Base-by-base conservation (phyloP, 2,113 vertebrate genomes). In the Colistium nudipinnis region DNA sequence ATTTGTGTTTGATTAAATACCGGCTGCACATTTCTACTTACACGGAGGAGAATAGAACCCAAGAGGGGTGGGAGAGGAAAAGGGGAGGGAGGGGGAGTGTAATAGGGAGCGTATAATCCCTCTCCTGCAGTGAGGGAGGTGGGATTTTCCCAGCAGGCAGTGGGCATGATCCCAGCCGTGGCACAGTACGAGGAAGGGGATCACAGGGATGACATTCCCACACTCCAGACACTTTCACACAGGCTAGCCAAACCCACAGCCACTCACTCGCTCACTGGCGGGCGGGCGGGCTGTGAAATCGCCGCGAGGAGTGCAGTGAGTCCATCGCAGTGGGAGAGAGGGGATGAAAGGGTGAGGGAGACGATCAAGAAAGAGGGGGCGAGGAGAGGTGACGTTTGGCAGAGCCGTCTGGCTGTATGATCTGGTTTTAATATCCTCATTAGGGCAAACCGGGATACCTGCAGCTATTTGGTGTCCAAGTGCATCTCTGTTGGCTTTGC, bases 131-230 rank as follows among this genome's bases (percentile, higher is more conserved):
- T 60, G 76, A 82, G 17, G 51, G 68, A 76, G 73, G 81, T 57
- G 51, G 81, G 76, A 71, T 87, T 88, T 85, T 88, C 84, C 83
- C 88, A 91, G 85, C 83, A 84, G 86, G 86, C 56, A 74, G 70
- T 52, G 64, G 80, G 83, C 70, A 60, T 79, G 87, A 91, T 88
- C 84, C 82, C 51, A 78, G 70, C 62, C 70, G 52, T 33, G 70
- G 80, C 47, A 22, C 52, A 51, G 64, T 62, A 74, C 0, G 27
- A 62, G 87, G 54, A 78, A 67, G 57, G 53, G 86, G 82, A 87
- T 91, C 84, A 88, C 76, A 86, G 78, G 62, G 62, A 85, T 83
- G 84, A 85, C 84, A 87, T 89, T 90, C 85, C 84, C 80, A 85
- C 80, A 89, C 83, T 86, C 80, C 38, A 51, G 64, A 78, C 16